Evolutionary conservation across 2,113 vertebrate genomes (phyloP).

Genomic region (Phrynocephalus versicolor): DNA sequence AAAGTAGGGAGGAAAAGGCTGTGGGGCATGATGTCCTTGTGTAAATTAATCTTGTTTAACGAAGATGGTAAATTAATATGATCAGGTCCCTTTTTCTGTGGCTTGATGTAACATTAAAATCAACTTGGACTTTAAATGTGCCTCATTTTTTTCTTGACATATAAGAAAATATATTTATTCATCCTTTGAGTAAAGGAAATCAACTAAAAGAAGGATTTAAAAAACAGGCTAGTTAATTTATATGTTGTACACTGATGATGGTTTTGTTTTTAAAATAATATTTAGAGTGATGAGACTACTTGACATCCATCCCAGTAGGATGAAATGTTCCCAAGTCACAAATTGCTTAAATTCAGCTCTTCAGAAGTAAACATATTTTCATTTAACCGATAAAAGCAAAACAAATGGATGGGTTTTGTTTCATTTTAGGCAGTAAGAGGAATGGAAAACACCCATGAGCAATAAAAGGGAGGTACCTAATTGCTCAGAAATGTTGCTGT

Average conservation of each 20-base stretch:
- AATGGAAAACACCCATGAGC: slow-evolving; percentile 15
- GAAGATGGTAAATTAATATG: not conserved
- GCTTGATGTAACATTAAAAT: not conserved
- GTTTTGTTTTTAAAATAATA: not conserved
- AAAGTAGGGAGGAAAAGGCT: not conserved
- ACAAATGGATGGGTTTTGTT: slow-evolving; percentile 54
- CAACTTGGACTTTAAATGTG: not conserved
- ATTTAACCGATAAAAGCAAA: slow-evolving; percentile 42
- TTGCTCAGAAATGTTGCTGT: not conserved
- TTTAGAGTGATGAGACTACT: slow-evolving; percentile 10
- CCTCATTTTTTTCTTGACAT: not conserved
- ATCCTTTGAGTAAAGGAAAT: not conserved
- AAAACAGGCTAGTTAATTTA: slow-evolving; percentile 16
- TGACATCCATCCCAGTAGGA: slow-evolving; percentile 32
- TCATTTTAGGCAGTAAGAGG: slow-evolving; percentile 32
- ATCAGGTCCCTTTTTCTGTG: not conserved
- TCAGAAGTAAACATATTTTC: slow-evolving; percentile 44
- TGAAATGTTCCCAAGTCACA: slow-evolving; percentile 55
- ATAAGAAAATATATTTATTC: not conserved
- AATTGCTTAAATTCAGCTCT: slow-evolving; percentile 39
- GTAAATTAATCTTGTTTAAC: not conserved
- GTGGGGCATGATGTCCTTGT: not conserved
- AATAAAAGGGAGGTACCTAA: slow-evolving; percentile 4
- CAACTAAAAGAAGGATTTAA: not conserved
- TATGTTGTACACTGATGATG: slow-evolving; percentile 7